Evolutionary conservation across 2,797 vertebrate species (phyloP), one percentile per base, ranked within the genome.

Genomic region (Clarias laeviceps): DNA sequence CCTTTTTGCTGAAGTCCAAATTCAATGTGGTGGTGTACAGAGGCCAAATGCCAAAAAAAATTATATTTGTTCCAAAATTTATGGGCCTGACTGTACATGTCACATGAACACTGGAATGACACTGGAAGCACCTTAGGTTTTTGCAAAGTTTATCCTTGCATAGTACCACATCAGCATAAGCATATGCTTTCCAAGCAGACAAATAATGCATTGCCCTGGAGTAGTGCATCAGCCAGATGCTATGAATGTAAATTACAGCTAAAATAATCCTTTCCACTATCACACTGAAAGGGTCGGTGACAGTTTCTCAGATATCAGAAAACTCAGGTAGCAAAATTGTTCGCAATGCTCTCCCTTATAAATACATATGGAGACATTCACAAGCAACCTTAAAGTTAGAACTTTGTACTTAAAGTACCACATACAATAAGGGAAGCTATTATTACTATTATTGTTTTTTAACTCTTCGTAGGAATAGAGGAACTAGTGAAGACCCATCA

Each of bases 371-470:
- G 37, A 15, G 37, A 65, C 78, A 45, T 45, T 80, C 18, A 79
- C 61, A 80, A 62, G 54, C 29, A 59, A 78, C 29, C 20, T 78
- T 78, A 34, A n/a, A 9, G 32, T 50, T 29, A n/a, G 17, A 66
- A 81, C 50, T 15, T 81, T 17, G 22, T 81, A 81, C 66, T 66
- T 66, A 81, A 15, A 50, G 79, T 12, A 66, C 40, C 18, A 22
- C n/a, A 66, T 54, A 5, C 9, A 45, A 45, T 9, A 80, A 65
- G 7, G 12, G 24, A 65, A 80, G 6, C 37, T 80, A 20, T 66
- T 80, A 29, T 4, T 45, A 45, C 40, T 45, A 9, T 45, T 45
- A 9, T 45, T 11, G 1, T 45, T 45, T 50, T 45, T 50, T 50
- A 12, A 50, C 45, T 50, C 11, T 50, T 50, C 14, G 45, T 50